A percentile compares a stretch with the other conserved stretches of the same genome.
These are phyloP conservation scores for Scolanthus callimorphus DNA, from an alignment of 92 coral and sea anemone species.

Conservation along the genomic window DNA sequence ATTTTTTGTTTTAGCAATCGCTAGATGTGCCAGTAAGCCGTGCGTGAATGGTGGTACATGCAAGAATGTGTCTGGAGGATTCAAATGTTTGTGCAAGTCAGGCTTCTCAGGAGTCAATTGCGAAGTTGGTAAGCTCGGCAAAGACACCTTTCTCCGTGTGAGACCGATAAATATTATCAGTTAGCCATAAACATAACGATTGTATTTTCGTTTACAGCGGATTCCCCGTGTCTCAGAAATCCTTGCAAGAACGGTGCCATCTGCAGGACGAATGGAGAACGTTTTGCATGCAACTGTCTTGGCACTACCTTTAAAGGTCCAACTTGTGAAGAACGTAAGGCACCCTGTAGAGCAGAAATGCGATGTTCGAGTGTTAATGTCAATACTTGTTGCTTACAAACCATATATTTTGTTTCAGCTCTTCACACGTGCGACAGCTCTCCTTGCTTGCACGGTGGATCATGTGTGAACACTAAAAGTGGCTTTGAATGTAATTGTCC, in stretches of 20 bases:
- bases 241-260: background rate
- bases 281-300: background rate
- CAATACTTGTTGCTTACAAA: too few species aligned
- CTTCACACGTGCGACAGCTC: conserved; percentile 16
- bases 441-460: conserved; percentile 11
- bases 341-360: too few species aligned
- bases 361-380: too few species aligned
- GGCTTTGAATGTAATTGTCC: conserved; percentile 12
- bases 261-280: background rate
- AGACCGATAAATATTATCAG: too few species aligned
- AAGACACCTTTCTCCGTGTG: too few species aligned
- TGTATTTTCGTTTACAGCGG: background rate
- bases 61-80: background rate
- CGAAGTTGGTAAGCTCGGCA: background rate
- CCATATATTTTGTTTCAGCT: conserved; percentile 1
- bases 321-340: background rate
- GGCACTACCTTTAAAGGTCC: background rate
- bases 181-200: too few species aligned
- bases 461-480: background rate
- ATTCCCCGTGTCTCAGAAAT: background rate
- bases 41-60: background rate
- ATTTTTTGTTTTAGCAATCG: background rate
- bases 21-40: background rate
- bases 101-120: background rate
- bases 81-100: background rate